Percentiles rank a stretch among this genome's conserved stretches.
Evolutionary conservation across 1,140 invertebrate species (phyloP).

Genomic region (Wasmannia auropunctata): DNA sequence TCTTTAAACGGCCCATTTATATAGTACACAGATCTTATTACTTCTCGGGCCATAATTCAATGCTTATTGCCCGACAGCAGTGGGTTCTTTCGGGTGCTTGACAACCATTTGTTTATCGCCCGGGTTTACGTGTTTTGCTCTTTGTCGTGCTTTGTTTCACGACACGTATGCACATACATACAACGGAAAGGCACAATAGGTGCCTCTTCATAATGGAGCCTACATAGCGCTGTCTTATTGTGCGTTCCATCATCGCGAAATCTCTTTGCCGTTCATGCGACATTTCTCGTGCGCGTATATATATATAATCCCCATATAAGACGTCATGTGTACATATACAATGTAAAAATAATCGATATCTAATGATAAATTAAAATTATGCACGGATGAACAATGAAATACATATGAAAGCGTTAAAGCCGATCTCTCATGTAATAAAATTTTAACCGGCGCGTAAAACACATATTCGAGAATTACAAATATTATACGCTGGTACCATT

Average conservation of each 20-base stretch:
- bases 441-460: not conserved
- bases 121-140: conserved; percentile 32
- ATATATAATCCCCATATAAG: not conserved
- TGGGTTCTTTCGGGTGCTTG: not conserved
- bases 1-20: conserved; percentile 17
- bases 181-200: conserved; percentile 50
- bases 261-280: conserved; percentile 7
- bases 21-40: not conserved
- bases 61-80: conserved; percentile 1
- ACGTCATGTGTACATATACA: not conserved
- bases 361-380: conserved; percentile 10
- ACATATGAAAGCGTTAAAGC: not conserved
- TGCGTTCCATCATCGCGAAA: conserved; percentile 6
- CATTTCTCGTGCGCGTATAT: not conserved
- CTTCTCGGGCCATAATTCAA: conserved; percentile 20
- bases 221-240: conserved; percentile 54
- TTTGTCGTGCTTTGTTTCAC: conserved; percentile 62
- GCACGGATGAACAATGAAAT: not conserved
- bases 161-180: not conserved
- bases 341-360: not conserved
- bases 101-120: conserved; percentile 64
- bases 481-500: not conserved
- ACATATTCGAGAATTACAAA: not conserved
- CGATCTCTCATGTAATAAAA: not conserved
- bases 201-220: conserved; percentile 48